Base-by-base conservation (phyloP, 2,113 vertebrate species). In the Emydocephalus ijimae region DNA sequence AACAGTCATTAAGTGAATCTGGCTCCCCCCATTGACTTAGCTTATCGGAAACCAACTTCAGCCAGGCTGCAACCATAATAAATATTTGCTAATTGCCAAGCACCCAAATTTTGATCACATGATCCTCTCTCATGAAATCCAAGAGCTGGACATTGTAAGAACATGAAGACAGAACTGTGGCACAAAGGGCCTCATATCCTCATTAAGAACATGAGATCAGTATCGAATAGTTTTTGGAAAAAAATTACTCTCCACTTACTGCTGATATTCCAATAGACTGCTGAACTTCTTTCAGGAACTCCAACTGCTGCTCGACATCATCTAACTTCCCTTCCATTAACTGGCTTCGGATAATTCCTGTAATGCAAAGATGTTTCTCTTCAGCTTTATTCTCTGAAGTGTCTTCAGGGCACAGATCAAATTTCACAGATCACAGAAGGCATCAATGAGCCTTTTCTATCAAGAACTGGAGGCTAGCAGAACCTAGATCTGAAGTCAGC, bases 221-320 rank as follows among this genome's bases (percentile, higher is more conserved):
- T 88, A 93, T 92, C 39, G 20, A 95, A 94, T 85, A 54, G 93
- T 81, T 93, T 92, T 43, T 39, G 55, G 90, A 90, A 86, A 90
- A 86, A 11, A 23, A 95, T 43, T 26, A 92, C 26, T 43, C 92
- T 92, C n/a, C 34, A 39, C 91, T 95, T 97, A 99, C 99, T 97
- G 97, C 98, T 81, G 98, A 99, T 97, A 99, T 99, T 94, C 98
- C 99, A 95, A 99, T 98, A 55, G 99, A 98, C 87, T 99, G 98
- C 45, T 99, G 98, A 96, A 99, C 97, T 97, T 99, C 99, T 93
- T 97, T 98, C 57, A 99, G 98, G 94, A 99, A 99, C 95, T 99
- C 99, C 90, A 99, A 90, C 91, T 99, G 99, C 90, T 99, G 98
- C 92, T 99, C 98, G n/a, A 99, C 99, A 1, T 99, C 98, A 59